Evolutionary conservation across 2,113 vertebrate genomes (phyloP).

Genomic region (Charina bottae): DNA sequence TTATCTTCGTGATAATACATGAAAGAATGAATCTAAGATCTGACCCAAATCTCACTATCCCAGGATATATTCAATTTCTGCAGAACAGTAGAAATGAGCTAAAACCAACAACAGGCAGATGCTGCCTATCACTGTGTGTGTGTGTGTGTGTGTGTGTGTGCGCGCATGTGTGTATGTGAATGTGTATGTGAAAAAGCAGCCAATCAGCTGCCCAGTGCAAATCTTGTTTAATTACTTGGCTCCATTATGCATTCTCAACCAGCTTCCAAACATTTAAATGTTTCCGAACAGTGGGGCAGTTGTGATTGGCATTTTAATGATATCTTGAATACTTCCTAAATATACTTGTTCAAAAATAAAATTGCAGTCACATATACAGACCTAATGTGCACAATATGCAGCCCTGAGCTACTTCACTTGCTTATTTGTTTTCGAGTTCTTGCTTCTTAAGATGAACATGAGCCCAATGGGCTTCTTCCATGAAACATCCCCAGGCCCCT

Average conservation of each 20-base stretch:
- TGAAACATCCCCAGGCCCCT: neutral
- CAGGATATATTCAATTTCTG: neutral
- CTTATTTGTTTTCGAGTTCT: constrained; percentile 18
- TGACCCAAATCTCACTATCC: neutral
- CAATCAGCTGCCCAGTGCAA: neutral
- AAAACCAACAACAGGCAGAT: neutral
- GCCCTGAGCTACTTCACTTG: neutral
- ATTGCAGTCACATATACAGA: constrained; percentile 47
- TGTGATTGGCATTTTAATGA: constrained; percentile 46
- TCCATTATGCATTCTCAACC: constrained; percentile 8
- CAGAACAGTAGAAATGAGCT: neutral
- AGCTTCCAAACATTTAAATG: constrained; percentile 53
- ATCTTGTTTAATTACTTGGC: constrained; percentile 23
- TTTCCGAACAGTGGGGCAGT: constrained; percentile 45
- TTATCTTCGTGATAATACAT: neutral
- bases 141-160: too few species aligned
- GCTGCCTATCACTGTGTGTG: neutral
- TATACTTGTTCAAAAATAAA: constrained; percentile 57
- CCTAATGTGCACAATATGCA: constrained; percentile 32
- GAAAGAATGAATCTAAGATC: neutral
- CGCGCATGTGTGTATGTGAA: neutral
- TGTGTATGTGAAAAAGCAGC: neutral
- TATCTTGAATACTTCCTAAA: constrained; percentile 46
- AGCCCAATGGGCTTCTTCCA: neutral
- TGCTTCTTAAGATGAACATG: neutral